Percentiles rank a stretch among this genome's conserved stretches.
phyloP scores from a whole-genome alignment of 2,113 vertebrate species.

The Gobio gobio region DNA sequence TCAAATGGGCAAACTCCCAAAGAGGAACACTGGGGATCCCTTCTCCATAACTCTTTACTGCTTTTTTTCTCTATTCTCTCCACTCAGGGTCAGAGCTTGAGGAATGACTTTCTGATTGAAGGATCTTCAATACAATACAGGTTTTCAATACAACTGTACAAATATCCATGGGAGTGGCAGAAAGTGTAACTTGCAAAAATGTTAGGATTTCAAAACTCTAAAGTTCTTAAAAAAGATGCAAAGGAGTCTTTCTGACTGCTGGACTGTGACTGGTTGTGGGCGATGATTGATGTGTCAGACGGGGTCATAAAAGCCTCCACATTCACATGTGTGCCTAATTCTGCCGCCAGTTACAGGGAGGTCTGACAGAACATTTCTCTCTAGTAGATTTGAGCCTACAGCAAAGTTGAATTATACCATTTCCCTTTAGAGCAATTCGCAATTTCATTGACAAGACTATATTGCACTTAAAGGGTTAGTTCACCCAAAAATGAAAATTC shows the following conservation, averaged over 20 bases:
- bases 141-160: neutral
- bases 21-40: slow-evolving; percentile 43
- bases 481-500: too few species aligned
- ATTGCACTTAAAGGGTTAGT: too few species aligned
- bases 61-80: slow-evolving; percentile 5
- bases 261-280: slow-evolving; percentile 54
- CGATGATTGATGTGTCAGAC: slow-evolving; percentile 7
- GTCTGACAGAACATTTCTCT: slow-evolving; percentile 72
- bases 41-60: neutral
- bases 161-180: neutral
- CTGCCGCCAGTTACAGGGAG: slow-evolving; percentile 70
- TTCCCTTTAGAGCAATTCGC: neutral
- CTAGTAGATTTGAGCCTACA: neutral
- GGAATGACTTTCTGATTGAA: neutral
- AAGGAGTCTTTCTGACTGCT: slow-evolving; percentile 36
- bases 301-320: slow-evolving; percentile 29
- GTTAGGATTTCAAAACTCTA: neutral
- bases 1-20: slow-evolving; percentile 44
- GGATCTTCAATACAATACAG: too few species aligned
- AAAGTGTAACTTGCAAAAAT: slow-evolving; percentile 4
- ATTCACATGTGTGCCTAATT: slow-evolving; percentile 73
- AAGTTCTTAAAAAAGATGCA: slow-evolving; percentile 6
- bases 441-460: neutral
- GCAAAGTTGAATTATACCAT: neutral
- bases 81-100: neutral